Base-by-base conservation (phyloP, 2,113 vertebrate species). In the Myrmecobius fasciatus region DNA sequence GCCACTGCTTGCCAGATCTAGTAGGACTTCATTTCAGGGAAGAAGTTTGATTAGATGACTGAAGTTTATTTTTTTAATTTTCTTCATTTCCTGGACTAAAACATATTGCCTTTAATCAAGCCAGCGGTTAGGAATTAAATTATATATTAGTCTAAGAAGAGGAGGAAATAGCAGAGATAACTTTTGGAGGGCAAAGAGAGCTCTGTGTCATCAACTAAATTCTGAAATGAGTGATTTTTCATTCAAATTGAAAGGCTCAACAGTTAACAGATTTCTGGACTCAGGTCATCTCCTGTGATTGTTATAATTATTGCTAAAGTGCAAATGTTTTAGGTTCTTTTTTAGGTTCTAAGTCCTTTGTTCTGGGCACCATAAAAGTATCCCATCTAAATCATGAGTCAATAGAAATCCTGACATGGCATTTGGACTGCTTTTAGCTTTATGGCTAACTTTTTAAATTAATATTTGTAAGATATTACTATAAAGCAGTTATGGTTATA, bases 361-460 rank as follows among this genome's bases (percentile, higher is more conserved):
- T n/a, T n/a, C 96, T 98, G 96, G 97, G 96, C 90, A 5, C 94
- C 48, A 10, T 97, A 94, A 96, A 98, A 92, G 96, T 98, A 97
- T 96, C 97, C 97, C 98, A 97, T 98, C 98, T 98, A 98, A 97
- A 98, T 96, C 95, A 98, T 97, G 96, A 98, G 97, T 98, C 98
- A 98, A 97, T 98, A 96, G 97, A 98, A 98, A 98, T 92, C 98
- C 95, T 97, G 97, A 96, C 97, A 96, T 98, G 97, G 97, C 97
- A 97, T 98, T 97, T 97, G 97, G 97, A 97, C 97, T 97, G 94
- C 97, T 98, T 92, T 97, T 97, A 97, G 91, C 94, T 94, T 98
- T 95, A 97, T 98, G 94, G 96, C 7, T 83, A 43, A 2, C 12
- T 67, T 31, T 24, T 22, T 83, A 20, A 20, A 2, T 43, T 8